phyloP scores from a whole-genome alignment of 2,113 vertebrate species.

The Rallus limicola region DNA sequence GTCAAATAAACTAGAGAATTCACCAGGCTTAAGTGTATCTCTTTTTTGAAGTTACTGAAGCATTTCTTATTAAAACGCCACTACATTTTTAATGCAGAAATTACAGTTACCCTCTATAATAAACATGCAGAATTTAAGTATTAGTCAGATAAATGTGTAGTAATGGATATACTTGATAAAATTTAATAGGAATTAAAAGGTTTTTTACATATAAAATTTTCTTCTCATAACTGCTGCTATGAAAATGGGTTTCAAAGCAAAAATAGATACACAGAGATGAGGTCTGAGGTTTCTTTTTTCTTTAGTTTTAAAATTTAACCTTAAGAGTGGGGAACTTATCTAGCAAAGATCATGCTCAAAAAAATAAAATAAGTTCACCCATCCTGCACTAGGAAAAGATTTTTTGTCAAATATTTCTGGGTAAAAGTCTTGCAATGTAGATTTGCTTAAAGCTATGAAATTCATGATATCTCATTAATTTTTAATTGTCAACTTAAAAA shows the following conservation, averaged over 20 bases:
- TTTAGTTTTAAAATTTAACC: neutral
- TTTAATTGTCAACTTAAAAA: neutral
- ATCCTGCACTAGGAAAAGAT: neutral
- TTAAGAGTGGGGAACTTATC: neutral
- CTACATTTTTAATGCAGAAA: neutral
- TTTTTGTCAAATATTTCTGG: neutral
- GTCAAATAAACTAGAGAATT: conserved; percentile 14
- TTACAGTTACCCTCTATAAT: neutral
- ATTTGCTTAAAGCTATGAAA: neutral
- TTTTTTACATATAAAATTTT: neutral
- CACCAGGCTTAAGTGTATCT: neutral
- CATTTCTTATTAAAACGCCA: conserved; percentile 1
- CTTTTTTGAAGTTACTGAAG: conserved; percentile 4
- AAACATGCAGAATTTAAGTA: neutral
- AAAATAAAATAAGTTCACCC: no score
- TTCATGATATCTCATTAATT: neutral
- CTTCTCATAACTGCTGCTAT: neutral
- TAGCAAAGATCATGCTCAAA: neutral
- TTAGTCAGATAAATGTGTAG: neutral
- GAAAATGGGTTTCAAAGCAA: neutral
- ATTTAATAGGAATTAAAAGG: neutral
- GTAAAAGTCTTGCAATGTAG: neutral
- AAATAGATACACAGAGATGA: neutral
- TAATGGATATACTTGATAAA: neutral
- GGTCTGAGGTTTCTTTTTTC: neutral